These are phyloP conservation scores for Acromyrmex heyeri DNA, from an alignment of 1,140 invertebrate genomes.

Conservation along the genomic window DNA sequence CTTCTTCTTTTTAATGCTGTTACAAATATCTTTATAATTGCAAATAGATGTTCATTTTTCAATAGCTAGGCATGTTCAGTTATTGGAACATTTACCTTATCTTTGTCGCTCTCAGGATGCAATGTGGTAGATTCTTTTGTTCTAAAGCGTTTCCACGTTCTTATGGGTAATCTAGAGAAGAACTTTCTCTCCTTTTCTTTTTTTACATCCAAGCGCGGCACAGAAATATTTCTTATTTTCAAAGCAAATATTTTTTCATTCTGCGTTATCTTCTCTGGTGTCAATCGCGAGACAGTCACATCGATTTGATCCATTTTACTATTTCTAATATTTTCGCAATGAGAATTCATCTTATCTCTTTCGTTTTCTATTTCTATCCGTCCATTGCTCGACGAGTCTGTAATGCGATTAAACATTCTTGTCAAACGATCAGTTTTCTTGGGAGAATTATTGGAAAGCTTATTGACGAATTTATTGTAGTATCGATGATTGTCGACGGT, in stretches of 20 bases:
- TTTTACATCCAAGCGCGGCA: too few species aligned
- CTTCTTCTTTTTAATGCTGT: too few species aligned
- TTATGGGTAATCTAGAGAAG: constrained; percentile 59
- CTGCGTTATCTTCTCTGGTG: not conserved
- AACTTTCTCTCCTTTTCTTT: not conserved
- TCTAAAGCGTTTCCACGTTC: constrained; percentile 52
- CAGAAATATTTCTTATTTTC: not conserved
- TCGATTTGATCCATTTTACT: not conserved
- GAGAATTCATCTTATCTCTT: not conserved
- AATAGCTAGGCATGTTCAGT: too few species aligned
- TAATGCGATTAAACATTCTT: not conserved
- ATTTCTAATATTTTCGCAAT: not conserved
- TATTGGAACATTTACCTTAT: too few species aligned
- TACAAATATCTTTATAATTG: too few species aligned
- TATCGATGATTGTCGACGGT: not conserved
- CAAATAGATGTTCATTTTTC: too few species aligned
- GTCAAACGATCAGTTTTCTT: not conserved
- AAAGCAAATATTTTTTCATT: not conserved
- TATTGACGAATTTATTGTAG: not conserved
- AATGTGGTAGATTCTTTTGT: constrained; percentile 39
- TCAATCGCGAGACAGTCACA: not conserved
- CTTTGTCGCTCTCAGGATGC: not conserved
- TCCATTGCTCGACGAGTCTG: not conserved
- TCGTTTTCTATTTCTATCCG: not conserved
- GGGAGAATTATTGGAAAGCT: not conserved